A percentile compares a stretch with the other conserved stretches of the same genome.
Evolutionary conservation across 2,797 vertebrate genomes (phyloP).

Genomic region (Diplodus sargus): DNA sequence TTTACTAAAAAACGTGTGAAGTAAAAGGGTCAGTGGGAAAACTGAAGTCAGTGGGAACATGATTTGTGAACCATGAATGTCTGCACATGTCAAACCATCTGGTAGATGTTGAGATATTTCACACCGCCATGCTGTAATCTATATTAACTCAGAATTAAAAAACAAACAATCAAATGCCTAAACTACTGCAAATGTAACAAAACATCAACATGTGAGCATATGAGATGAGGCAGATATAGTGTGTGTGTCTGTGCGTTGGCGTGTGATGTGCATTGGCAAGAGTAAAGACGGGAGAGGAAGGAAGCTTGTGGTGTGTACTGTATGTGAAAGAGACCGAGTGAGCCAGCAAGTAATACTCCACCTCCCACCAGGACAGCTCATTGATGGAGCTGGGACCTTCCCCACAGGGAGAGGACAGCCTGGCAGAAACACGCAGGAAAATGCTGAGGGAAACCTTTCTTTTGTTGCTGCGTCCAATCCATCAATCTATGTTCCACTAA

Average conservation of each 20-base stretch:
- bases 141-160: not conserved
- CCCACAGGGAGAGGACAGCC: constrained; percentile 27
- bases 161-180: not conserved
- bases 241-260: not conserved
- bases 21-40: not conserved
- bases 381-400: constrained; percentile 43
- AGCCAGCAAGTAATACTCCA: constrained; percentile 44
- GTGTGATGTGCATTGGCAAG: constrained; percentile 28
- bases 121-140: not conserved
- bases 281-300: constrained; percentile 28
- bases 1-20: not conserved
- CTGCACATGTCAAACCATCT: not conserved
- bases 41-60: not conserved
- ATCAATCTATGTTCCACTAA: constrained; percentile 33
- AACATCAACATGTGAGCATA: not conserved
- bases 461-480: constrained; percentile 6
- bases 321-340: not conserved
- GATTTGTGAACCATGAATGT: not conserved
- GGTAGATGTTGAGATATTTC: not conserved
- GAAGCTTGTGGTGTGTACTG: constrained; percentile 13
- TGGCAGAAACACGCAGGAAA: constrained; percentile 41
- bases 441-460: constrained; percentile 24
- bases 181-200: not conserved
- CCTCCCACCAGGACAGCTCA: constrained; percentile 46
- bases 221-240: not conserved